Evolutionary conservation across 2,113 vertebrate species (phyloP).

Genomic region (Tonatia bakeri): DNA sequence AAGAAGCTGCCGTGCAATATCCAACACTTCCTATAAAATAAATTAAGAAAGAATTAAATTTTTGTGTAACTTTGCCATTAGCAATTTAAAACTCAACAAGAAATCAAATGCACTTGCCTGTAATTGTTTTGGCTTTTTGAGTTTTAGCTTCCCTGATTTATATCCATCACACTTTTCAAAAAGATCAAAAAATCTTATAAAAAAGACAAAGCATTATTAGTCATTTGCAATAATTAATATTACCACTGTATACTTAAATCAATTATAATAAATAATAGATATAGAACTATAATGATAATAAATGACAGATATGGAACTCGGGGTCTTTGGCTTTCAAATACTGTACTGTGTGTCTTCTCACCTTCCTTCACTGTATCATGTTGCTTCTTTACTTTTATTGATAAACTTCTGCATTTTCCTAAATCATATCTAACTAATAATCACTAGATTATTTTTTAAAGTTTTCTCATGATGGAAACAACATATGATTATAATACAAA

Average conservation of each 20-base stretch:
- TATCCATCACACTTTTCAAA: constrained; percentile 93
- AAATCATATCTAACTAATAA: not conserved
- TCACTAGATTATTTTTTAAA: not conserved
- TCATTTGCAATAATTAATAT: not conserved
- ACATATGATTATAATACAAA: not conserved
- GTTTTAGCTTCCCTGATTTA: constrained; percentile 91
- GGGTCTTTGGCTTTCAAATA: not conserved
- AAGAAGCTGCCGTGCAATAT: constrained; percentile 90
- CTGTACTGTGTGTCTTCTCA: not conserved
- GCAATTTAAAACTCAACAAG: constrained; percentile 12
- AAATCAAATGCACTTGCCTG: constrained; percentile 81
- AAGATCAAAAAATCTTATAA: constrained; percentile 90
- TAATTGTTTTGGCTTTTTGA: constrained; percentile 91
- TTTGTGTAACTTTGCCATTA: not conserved
- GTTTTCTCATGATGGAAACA: not conserved
- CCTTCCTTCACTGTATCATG: not conserved
- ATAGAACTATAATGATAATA: not conserved
- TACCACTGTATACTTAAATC: not conserved
- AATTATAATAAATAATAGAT: not conserved
- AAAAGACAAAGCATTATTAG: constrained; percentile 51
- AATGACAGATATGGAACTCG: not conserved
- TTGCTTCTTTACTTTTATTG: not conserved
- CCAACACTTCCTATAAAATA: constrained; percentile 87
- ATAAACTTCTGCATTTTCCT: not conserved
- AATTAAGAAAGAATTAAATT: not conserved